Conservation (phyloP, 2,113 vertebrate genomes). For the Pseudopodoces humilis region DNA sequence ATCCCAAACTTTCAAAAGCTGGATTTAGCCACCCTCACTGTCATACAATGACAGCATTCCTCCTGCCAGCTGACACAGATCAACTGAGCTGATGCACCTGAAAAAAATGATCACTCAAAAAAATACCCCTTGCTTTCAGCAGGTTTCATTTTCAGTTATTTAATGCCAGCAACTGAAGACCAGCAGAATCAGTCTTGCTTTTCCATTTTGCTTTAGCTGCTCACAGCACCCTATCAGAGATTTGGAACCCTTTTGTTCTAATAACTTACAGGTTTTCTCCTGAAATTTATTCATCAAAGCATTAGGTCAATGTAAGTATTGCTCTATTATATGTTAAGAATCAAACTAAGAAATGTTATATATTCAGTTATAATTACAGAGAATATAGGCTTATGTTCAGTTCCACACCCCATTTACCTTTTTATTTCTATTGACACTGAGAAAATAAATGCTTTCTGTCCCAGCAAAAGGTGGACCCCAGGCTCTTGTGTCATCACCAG, state of each 20-base stretch:
- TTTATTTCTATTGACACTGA: slow-evolving; percentile 96
- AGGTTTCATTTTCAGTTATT: background rate
- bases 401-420: slow-evolving; percentile 74
- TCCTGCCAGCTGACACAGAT: background rate
- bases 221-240: background rate
- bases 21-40: background rate
- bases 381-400: background rate
- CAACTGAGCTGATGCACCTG: background rate
- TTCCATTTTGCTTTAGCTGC: background rate
- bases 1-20: background rate
- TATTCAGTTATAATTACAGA: background rate
- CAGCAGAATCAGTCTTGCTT: background rate
- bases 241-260: background rate
- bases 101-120: background rate
- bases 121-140: background rate
- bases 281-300: background rate
- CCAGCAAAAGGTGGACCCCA: slow-evolving; percentile 92
- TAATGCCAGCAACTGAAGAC: background rate
- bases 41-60: background rate
- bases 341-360: background rate
- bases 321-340: background rate
- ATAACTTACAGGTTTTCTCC: background rate
- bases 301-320: background rate
- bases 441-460: slow-evolving; percentile 90
- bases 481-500: slow-evolving; percentile 89